Conservation (phyloP, 1,140 invertebrate species). For the Neuroterus valhalla region DNA sequence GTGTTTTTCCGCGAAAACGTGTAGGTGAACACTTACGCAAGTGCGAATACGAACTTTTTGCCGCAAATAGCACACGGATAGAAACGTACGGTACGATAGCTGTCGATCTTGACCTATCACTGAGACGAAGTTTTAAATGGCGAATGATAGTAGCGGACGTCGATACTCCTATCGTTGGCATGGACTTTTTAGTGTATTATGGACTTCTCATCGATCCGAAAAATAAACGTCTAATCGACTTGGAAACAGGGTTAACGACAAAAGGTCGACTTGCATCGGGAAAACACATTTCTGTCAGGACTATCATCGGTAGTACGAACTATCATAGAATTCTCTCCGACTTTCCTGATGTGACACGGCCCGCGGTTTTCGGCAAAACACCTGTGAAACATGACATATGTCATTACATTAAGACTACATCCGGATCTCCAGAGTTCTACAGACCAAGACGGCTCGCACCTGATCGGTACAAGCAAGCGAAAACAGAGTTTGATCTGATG, state of each 20-base stretch:
- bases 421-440: slow-evolving; percentile 63
- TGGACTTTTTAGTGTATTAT: slow-evolving; percentile 57
- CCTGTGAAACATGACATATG: slow-evolving; percentile 32
- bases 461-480: background rate
- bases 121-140: slow-evolving; percentile 50
- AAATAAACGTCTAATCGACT: slow-evolving; percentile 45
- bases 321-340: slow-evolving; percentile 47
- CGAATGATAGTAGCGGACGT: slow-evolving; percentile 39
- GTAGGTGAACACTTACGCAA: background rate
- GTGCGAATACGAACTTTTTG: slow-evolving; percentile 37
- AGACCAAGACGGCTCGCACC: slow-evolving; percentile 52
- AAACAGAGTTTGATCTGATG: slow-evolving; percentile 38
- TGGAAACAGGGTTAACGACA: background rate
- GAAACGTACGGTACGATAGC: slow-evolving; percentile 44
- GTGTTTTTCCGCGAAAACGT: slow-evolving; percentile 25
- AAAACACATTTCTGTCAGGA: slow-evolving; percentile 10
- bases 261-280: background rate
- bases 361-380: background rate
- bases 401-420: slow-evolving; percentile 59
- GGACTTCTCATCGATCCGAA: slow-evolving; percentile 60
- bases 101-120: slow-evolving; percentile 42
- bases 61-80: slow-evolving; percentile 51
- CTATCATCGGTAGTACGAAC: slow-evolving; percentile 24
- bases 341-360: slow-evolving; percentile 57
- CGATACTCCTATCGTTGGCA: slow-evolving; percentile 36